Evolutionary conservation across 2,113 vertebrate species (phyloP), one percentile per base, ranked within the genome.

Genomic region (Corydoras maculifer): DNA sequence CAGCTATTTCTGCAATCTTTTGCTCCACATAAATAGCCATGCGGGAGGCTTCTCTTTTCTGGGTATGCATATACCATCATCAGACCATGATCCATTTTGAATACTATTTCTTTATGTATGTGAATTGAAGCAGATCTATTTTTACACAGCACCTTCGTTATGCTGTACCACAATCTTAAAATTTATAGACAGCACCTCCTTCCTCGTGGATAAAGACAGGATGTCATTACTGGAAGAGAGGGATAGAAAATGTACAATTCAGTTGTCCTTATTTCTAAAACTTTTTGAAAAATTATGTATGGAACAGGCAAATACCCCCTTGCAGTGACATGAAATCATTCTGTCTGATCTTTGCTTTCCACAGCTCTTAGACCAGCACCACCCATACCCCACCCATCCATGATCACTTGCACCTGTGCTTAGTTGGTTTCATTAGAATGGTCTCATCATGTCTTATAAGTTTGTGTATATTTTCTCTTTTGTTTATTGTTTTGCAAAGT

Each of bases 1-100:
- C 62, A 58, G 65, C 76, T 74, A 63, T 80, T 80, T 76, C 71
- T 77, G 63, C 69, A 73, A 73, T 69, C 68, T 70, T 73, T 72
- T 74, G 64, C 73, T 62, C 66, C 31, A 58, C 57, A 65, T 81
- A 79, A 75, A 77, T 71, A 75, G 67, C 70, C 74, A 58, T 14
- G 35, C 18, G 35, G 35, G 35, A 43, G 35, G 35, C 35, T 43
- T 4, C 35, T 43, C 4, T 43, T 43, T 43, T 43, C 35, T 80
- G 77, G 70, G 73, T 68, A 75, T 68, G 74, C 68, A 55, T 66
- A 68, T 71, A 72, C 76, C 67, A 77, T 79, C 74, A 72, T 72
- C 70, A 10, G 18, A 51, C 69, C 64, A 64, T 72, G 58, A 73
- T 58, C 49, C 60, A 57, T 64, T 74, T 71, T 65, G 68, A 74